Base-by-base conservation (phyloP, 2,888 invertebrate species). In the Formica aserva region DNA sequence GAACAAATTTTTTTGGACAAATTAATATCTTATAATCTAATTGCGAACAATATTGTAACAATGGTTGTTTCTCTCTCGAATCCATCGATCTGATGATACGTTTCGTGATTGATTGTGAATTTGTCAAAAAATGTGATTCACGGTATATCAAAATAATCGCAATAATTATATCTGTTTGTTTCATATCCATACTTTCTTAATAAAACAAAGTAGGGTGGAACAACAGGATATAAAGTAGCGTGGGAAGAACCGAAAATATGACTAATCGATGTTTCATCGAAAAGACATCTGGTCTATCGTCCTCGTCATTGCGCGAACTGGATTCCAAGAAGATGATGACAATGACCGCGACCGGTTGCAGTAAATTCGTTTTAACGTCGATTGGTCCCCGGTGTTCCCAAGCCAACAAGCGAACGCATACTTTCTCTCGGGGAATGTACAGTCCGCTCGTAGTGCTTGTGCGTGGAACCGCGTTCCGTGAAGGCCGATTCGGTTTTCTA, bases 401-500 rank as follows among this genome's bases (percentile, higher is more conserved):
- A 45, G 45, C 45, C 15, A 45, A 26, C 65, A 18, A 41, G 9
- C 65, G 55, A 78, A 32, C 57, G 57, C 13, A 18, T 45, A 69
- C 78, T 78, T 78, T 78, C 78, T 78, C 78, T 18, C 69, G n/a
- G 57, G 29, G 78, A 71, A 78, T 78, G 71, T 60, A 41, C 18
- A 45, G 32, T 22, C 18, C 18, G 57, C 11, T 15, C 11, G 38
- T 67, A 32, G 32, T 29, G n/a, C 38, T 77, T 69, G 75, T 48
- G 71, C 45, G 72, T 57, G 60, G 38, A 72, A 45, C 35, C 71
- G 57, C 57, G 38, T 69, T n/a, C 69, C 57, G n/a, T 71, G 78
- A 78, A 78, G 78, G 78, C 60, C 60, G 60, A 69, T 45, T 78
- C 15, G 57, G 45, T 72, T 78, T 78, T 78, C 78, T 71, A 78